Evolutionary conservation across 2,113 vertebrate genomes (phyloP), one percentile per base, ranked within the genome.

Genomic region (Ginglymostoma cirratum): DNA sequence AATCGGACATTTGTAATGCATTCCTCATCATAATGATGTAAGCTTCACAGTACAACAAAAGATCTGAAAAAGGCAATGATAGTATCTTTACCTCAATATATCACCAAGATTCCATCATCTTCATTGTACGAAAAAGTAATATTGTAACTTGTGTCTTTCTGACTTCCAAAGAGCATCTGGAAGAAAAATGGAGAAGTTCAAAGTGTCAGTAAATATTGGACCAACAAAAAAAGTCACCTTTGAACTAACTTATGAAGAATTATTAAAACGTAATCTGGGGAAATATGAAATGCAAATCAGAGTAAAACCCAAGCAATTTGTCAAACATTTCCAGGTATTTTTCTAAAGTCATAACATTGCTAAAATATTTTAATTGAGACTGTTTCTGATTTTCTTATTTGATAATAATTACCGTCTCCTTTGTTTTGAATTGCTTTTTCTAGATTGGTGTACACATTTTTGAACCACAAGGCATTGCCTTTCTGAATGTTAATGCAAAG

Each of bases 171-270:
- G 99, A 96, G 98, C 98, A 93, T 98, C 98, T 0, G 99, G 98
- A 76, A 98, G 99, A 96, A 99, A 98, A 42, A 98, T 99, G 66
- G 99, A 99, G 96, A 98, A 98, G 96, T 99, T 99, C 96, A 98
- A 98, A 90, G 99, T 99, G 90, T 98, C 98, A 2, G 97, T 99
- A 96, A 98, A 97, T 0, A 61, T 99, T 65, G 98, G 97, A 48
- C 97, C 98, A 96, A 97, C 97, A 96, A 98, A 98, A 97, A 99
- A 99, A 97, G 98, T 98, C 96, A 99, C 97, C 1, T 99, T 99
- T 97, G 98, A 98, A 96, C 97, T 99, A 96, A 98, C 97, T 0
- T 99, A 99, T 0, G 99, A 99, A 97, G 98, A 99, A 96, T 96
- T 99, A 96, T 97, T 99, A 95, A 98, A 98, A 96, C 97, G 99